phyloP scores from a whole-genome alignment of 1,140 invertebrate species.

The Bombus consobrinus region DNA sequence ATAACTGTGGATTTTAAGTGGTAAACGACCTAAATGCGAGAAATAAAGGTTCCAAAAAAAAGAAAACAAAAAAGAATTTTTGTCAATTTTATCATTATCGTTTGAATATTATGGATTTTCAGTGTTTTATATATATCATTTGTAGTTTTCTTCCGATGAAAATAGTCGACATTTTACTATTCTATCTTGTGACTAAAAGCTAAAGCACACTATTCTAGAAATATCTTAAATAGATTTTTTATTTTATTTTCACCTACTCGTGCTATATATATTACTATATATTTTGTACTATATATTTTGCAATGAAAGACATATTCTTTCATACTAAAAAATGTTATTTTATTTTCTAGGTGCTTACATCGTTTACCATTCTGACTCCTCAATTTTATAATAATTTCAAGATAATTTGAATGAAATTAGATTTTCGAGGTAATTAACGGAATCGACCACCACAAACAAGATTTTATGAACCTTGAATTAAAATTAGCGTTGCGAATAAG shows the following conservation, averaged over 20 bases:
- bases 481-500: not conserved
- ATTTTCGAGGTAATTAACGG: not conserved
- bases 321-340: no score
- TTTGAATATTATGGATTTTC: no score
- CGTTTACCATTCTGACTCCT: no score
- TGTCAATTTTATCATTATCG: not conserved
- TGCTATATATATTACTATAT: no score
- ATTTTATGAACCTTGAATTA: not conserved
- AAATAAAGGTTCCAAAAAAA: no score
- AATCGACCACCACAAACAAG: not conserved
- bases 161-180: no score
- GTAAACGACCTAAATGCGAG: not conserved
- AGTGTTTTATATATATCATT: no score
- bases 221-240: not conserved
- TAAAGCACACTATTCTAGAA: no score
- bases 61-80: not conserved
- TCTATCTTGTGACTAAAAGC: no score
- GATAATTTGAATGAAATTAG: not conserved
- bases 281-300: not conserved
- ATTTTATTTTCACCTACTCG: not conserved
- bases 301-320: not conserved
- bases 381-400: not conserved
- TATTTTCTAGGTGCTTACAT: no score
- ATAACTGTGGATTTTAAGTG: not conserved
- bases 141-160: no score